phyloP scores from a whole-genome alignment of 1,140 invertebrate genomes.

The Drosophila arizonae region DNA sequence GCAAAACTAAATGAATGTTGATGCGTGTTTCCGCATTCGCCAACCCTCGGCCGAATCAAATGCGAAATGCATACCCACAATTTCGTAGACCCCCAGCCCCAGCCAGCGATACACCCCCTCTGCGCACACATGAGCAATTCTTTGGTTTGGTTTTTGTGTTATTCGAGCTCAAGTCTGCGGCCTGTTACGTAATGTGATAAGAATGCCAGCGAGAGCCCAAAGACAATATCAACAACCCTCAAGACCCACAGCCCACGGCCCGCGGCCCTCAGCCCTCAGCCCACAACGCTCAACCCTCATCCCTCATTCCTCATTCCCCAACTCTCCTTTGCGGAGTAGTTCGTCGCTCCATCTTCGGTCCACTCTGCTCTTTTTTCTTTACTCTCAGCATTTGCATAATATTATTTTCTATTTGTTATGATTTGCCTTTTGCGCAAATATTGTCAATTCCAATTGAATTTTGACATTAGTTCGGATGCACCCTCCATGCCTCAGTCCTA shows the following conservation, averaged over 20 bases:
- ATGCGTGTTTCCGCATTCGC: conserved; percentile 49
- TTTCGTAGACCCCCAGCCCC: conserved; percentile 3
- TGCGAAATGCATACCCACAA: conserved; percentile 22
- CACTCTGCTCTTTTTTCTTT: conserved; percentile 15
- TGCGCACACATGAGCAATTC: conserved; percentile 9
- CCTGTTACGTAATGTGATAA: conserved; percentile 79
- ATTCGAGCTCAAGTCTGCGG: conserved; percentile 74
- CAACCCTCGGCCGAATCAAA: conserved; percentile 8
- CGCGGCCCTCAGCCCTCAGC: conserved; percentile 1
- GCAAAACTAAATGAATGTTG: conserved; percentile 44
- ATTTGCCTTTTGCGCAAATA: conserved; percentile 51
- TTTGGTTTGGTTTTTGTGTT: conserved; percentile 41
- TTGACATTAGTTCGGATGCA: conserved; percentile 63
- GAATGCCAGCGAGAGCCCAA: conserved; percentile 43
- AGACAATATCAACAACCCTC: conserved; percentile 15
- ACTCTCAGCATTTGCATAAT: conserved; percentile 65
- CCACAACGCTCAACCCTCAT: too few relatives aligned
- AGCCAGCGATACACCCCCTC: not conserved
- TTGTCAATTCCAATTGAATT: conserved; percentile 72
- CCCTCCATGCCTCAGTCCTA: not conserved
- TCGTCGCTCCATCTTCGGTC: conserved; percentile 13
- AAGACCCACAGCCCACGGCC: not conserved
- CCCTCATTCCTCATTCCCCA: not conserved
- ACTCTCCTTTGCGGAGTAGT: not conserved
- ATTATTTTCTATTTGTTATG: conserved; percentile 69